These are phyloP conservation scores for Aix galericulata DNA, from an alignment of 2,113 vertebrate genomes.

Conservation along the genomic window DNA sequence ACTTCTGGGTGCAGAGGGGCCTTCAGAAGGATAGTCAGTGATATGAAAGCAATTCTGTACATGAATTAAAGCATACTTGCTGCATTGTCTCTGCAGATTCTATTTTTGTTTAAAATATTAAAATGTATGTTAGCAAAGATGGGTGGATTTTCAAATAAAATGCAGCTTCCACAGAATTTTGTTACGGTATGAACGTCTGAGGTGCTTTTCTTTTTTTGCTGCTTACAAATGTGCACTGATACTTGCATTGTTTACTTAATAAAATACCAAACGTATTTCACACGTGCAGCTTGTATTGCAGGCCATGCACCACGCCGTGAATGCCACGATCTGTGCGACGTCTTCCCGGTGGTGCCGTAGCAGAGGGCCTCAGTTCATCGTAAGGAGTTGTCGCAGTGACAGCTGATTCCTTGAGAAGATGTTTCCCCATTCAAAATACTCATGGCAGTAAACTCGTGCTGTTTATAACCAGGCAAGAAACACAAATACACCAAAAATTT, in stretches of 20 bases:
- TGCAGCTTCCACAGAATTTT: slow-evolving; percentile 94
- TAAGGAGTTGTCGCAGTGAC: not conserved
- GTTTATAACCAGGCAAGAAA: not conserved
- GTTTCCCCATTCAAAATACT: not conserved
- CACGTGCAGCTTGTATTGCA: not conserved
- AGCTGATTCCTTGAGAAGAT: rapidly evolving
- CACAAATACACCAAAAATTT: not conserved
- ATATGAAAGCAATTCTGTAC: slow-evolving; percentile 94
- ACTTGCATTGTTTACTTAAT: slow-evolving; percentile 72
- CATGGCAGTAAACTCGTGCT: not conserved
- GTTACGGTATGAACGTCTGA: slow-evolving; percentile 78
- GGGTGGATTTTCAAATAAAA: slow-evolving; percentile 99
- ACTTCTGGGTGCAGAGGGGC: slow-evolving; percentile 77
- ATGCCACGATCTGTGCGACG: rapidly evolving
- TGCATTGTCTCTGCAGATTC: slow-evolving; percentile 95
- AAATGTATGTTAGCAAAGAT: slow-evolving; percentile 97
- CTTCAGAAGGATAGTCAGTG: slow-evolving; percentile 85
- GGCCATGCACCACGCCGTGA: not conserved
- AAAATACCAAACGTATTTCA: slow-evolving; percentile 61
- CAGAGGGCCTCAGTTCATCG: rapidly evolving
- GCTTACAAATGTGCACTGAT: slow-evolving; percentile 67
- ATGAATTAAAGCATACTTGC: slow-evolving; percentile 91
- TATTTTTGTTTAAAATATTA: slow-evolving; percentile 99
- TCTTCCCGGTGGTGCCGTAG: rapidly evolving
- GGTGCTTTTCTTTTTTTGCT: slow-evolving; percentile 68